Evolutionary conservation across 2,113 vertebrate genomes (phyloP), one percentile per base, ranked within the genome.

Genomic region (Gymnorhina tibicen): DNA sequence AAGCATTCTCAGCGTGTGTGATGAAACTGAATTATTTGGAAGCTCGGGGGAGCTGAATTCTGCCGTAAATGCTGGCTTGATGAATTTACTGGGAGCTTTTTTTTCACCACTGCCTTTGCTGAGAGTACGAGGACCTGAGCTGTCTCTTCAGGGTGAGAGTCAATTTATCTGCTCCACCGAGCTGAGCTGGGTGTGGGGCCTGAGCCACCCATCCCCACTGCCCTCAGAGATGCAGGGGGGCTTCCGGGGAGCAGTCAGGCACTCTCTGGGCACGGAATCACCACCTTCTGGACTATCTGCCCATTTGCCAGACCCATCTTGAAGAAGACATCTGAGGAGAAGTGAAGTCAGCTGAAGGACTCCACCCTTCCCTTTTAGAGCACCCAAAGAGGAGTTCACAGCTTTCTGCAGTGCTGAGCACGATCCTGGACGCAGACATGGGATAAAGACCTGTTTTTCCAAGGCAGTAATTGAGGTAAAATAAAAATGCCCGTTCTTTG

Each of bases 391-490:
- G 6, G 8, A n/a, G 16, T 13, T 53, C 44, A 42, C 67, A 41
- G 20, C 44, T 59, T 53, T 18, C 78, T 64, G 62, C 35, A 42
- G 46, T 6, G 14, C 42, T 64, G 52, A 49, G 12, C n/a, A 5
- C 1, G 24, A 24, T 21, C 41, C 47, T 32, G 16, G 26, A 10
- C 47, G 14, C 0, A 11, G 47, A 20, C 44, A 32, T 3, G 2
- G 24, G 11, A 44, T 7, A 56, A 59, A 86, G 37, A 66, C 5
- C 6, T 10, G 4, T 4, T 85, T 79, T 68, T 35, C 59, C 75
- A 52, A 56, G 27, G 33, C 11, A 86, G 9, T 37, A 69, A 62
- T 10, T 32, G 41, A 73, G 8, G 17, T 32, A 64, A 91, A 92
- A 69, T 26, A 59, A 58, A 91, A 76, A 22, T 23, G 70, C 6